Evolutionary conservation across 2,888 invertebrate genomes (phyloP), one percentile per base, ranked within the genome.

Genomic region (Notodonta ziczac): DNA sequence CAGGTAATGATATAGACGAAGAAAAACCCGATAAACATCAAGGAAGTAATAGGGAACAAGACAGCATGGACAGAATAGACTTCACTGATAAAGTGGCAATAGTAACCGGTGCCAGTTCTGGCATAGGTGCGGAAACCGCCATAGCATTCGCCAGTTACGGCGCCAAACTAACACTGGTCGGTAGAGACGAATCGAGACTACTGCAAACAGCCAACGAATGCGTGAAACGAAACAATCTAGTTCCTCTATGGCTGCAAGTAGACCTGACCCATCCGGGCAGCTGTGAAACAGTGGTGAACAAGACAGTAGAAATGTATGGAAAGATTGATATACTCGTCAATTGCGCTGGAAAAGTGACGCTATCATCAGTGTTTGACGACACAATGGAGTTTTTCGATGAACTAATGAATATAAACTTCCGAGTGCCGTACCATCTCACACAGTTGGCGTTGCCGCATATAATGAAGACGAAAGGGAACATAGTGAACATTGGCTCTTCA

Each of bases 51-150:
- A 12, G 10, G 5, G 24, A 4, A 24, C 10, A 5, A 51, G 5
- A 55, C 6, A 44, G 5, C 46, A 82, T 83, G 84, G 77, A 82
- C 9, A 66, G 66, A 54, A 73, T 87, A 24, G 70, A 83, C 56
- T 81, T 86, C 32, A 69, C 59, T 50, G 77, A 78, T 10, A 87
- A 87, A 80, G 84, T 86, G 2, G 83, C 82, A 8, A 85, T 87
- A 14, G 72, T 87, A 56, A 87, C 87, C 6, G 86, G 87, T 0
- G 86, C 86, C 0, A 87, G 87, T 66, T 86, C 85, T 0, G 87
- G 85, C 0, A 84, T 87, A 16, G 85, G 87, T 5, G 87, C 87
- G 4, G 85, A 79, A 57, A 76, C 83, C 2, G 86, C 87, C 0
- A 69, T 75, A 61, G 65, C 70, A 0, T 82, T 85, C 39, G 81